These are phyloP conservation scores for Hyperopisus bebe DNA, from an alignment of 2,113 vertebrate genomes.

Conservation along the genomic window DNA sequence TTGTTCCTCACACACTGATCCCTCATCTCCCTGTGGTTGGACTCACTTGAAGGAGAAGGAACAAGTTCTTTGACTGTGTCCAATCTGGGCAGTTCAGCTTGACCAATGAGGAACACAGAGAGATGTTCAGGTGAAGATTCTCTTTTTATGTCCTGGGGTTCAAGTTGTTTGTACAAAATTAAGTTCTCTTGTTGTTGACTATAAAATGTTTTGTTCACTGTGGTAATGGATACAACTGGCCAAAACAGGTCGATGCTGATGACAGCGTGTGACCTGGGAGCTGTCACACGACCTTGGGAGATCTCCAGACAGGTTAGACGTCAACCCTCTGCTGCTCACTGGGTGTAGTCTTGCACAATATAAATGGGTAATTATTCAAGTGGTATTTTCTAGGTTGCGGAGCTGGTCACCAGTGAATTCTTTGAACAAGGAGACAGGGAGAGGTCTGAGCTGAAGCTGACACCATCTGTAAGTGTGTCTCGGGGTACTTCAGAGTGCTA, in stretches of 20 bases:
- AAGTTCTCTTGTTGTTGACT: neutral
- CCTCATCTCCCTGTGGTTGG: neutral
- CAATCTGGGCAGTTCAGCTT: slow-evolving; percentile 60
- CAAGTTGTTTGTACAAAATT: neutral
- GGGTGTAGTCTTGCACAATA: neutral
- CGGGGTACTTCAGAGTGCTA: neutral
- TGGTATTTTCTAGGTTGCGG: slow-evolving; percentile 73
- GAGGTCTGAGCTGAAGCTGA: slow-evolving; percentile 88
- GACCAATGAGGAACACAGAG: slow-evolving; percentile 59
- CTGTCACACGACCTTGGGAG: slow-evolving; percentile 96
- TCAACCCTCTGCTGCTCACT: neutral
- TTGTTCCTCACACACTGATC: neutral
- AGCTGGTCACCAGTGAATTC: slow-evolving; percentile 96
- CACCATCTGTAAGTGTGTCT: slow-evolving; percentile 75
- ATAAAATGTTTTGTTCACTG: neutral
- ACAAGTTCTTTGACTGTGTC: slow-evolving; percentile 60
- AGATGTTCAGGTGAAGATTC: slow-evolving; percentile 54
- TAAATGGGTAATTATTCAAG: neutral
- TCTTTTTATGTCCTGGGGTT: neutral
- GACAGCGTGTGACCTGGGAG: slow-evolving; percentile 96
- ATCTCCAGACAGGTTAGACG: slow-evolving; percentile 90
- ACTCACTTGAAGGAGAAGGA: slow-evolving; percentile 49
- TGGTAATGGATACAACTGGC: neutral
- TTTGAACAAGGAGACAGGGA: slow-evolving; percentile 98
- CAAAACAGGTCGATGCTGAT: slow-evolving; percentile 92